These are phyloP conservation scores for Campoplex capitator DNA, from an alignment of 2,888 invertebrate species.

Conservation along the genomic window DNA sequence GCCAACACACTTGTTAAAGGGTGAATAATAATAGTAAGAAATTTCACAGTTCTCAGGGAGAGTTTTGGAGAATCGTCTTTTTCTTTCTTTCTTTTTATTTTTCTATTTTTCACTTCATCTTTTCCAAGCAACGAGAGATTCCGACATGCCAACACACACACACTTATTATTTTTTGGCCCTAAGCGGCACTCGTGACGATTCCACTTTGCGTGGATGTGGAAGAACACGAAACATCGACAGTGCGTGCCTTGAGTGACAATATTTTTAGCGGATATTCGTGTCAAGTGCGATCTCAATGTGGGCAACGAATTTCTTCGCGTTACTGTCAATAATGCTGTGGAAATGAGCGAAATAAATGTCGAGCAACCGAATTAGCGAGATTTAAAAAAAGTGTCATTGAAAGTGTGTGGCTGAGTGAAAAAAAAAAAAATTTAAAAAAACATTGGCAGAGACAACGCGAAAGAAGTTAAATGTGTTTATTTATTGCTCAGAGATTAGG, in stretches of 20 bases:
- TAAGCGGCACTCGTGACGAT: conserved; percentile 60
- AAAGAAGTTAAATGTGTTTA: not conserved
- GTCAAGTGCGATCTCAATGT: conserved; percentile 49
- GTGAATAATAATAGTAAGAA: conserved; percentile 17
- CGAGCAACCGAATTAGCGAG: conserved; percentile 38
- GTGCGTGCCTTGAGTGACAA: conserved; percentile 58
- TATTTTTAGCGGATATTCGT: conserved; percentile 30
- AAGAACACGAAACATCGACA: conserved; percentile 58
- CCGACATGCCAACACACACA: conserved; percentile 66
- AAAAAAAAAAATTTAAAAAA: conserved; percentile 11
- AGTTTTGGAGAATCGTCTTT: not conserved
- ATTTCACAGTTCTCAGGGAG: not conserved
- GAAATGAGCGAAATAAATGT: not conserved
- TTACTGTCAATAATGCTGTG: not conserved
- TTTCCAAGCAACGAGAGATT: conserved; percentile 62
- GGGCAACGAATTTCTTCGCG: conserved; percentile 20
- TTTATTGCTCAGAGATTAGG: not conserved
- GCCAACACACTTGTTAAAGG: conserved; percentile 35
- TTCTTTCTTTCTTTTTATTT: not conserved
- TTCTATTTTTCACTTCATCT: not conserved
- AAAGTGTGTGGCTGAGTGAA: conserved; percentile 5
- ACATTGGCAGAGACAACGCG: not conserved
- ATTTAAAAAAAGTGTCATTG: conserved; percentile 36
- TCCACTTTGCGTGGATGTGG: conserved; percentile 28
- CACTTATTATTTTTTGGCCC: conserved; percentile 42